A percentile compares a stretch with the other conserved stretches of the same genome.
Conservation (phyloP, 2,113 vertebrate species). For the Petaurus breviceps region DNA sequence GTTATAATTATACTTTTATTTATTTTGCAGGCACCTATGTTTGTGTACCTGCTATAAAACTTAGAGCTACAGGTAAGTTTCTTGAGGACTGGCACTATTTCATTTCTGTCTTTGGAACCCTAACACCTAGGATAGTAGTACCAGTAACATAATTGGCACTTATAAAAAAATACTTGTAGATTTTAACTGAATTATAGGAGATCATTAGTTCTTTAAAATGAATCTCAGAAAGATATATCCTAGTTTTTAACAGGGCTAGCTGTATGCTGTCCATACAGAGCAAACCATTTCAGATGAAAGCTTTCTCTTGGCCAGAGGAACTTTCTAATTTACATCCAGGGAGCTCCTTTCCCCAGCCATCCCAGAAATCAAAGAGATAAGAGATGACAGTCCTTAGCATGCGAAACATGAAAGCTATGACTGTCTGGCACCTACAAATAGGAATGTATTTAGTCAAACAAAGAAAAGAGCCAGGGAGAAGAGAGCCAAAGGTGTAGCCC, state of each 20-base stretch:
- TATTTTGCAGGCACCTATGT: background rate
- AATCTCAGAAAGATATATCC: background rate
- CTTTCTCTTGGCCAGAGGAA: background rate
- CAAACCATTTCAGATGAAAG: background rate
- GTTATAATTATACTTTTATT: background rate
- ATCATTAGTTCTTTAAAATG: background rate
- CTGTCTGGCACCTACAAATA: slow-evolving; percentile 58
- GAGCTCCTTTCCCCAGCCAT: background rate
- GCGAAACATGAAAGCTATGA: slow-evolving; percentile 34
- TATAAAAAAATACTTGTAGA: background rate
- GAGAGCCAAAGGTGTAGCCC: background rate
- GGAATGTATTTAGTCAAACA: slow-evolving; percentile 67
- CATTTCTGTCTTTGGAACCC: background rate
- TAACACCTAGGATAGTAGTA: background rate
- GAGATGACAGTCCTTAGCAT: background rate
- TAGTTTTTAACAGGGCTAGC: background rate
- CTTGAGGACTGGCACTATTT: background rate
- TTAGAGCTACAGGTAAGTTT: background rate
- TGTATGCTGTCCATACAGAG: background rate
- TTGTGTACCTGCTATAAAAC: background rate
- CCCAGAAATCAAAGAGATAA: background rate
- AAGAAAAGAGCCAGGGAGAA: slow-evolving; percentile 55
- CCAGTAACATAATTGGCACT: background rate
- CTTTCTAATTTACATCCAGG: background rate
- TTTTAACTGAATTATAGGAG: background rate